phyloP scores from a whole-genome alignment of 2,113 vertebrate species.

The Dromiciops gliroides region DNA sequence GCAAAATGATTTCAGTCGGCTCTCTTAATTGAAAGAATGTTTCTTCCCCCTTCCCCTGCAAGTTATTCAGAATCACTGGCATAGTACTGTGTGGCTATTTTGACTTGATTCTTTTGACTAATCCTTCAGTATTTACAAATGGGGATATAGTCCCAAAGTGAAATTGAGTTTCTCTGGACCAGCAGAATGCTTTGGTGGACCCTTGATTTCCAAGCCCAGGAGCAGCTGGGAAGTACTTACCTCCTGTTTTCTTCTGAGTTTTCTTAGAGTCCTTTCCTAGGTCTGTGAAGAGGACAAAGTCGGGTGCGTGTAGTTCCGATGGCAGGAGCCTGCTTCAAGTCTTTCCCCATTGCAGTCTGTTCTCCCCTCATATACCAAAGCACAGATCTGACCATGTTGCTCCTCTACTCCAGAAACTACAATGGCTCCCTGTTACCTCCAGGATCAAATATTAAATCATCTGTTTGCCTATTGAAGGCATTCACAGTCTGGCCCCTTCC shows the following conservation, averaged over 20 bases:
- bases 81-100: neutral
- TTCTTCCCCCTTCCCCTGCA: constrained; percentile 33
- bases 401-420: too few species aligned
- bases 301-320: neutral
- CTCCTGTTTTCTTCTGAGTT: constrained; percentile 21
- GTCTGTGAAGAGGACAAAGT: neutral
- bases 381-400: too few species aligned
- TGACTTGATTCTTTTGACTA: constrained; percentile 59
- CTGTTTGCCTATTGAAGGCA: too few species aligned
- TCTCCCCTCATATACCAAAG: too few species aligned
- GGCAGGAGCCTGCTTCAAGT: neutral
- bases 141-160: constrained; percentile 33
- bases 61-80: constrained; percentile 63
- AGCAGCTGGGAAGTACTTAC: neutral
- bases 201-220: neutral
- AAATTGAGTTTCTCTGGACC: constrained; percentile 16
- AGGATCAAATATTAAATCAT: too few species aligned
- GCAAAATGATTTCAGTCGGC: constrained; percentile 76
- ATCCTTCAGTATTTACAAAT: constrained; percentile 27
- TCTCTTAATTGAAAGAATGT: constrained; percentile 54
- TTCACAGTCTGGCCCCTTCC: too few species aligned
- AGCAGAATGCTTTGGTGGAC: neutral
- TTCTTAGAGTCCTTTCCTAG: too few species aligned
- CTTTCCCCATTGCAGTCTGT: neutral
- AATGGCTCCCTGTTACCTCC: too few species aligned